These are phyloP conservation scores for Eurypyga helias DNA, from an alignment of 2,113 vertebrate species.

Conservation along the genomic window DNA sequence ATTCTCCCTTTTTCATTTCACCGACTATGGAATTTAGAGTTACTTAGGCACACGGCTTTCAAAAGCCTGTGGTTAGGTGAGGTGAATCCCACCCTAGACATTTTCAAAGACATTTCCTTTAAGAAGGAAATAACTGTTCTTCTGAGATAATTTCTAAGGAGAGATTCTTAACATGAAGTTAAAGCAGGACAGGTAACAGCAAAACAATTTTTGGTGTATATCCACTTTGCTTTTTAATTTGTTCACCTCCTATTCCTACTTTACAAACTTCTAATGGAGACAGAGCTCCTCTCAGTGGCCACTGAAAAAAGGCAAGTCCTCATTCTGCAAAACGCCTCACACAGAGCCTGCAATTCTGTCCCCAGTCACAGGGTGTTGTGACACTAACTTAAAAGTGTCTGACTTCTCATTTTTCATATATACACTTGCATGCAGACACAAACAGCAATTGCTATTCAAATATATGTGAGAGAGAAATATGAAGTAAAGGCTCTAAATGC, in stretches of 20 bases:
- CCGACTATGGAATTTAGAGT: neutral
- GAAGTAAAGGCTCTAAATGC: neutral
- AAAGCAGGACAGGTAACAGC: neutral
- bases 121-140: neutral
- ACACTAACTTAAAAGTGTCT: neutral
- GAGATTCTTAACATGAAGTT: neutral
- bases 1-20: neutral
- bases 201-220: neutral
- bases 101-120: neutral
- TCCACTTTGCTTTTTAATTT: neutral
- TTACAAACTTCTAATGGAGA: neutral
- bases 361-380: neutral
- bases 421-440: neutral
- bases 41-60: neutral
- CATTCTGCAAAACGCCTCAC: neutral
- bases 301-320: neutral
- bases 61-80: neutral
- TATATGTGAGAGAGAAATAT: neutral
- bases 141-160: neutral
- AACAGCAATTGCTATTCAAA: neutral
- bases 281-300: constrained; percentile 61
- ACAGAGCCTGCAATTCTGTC: neutral
- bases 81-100: neutral
- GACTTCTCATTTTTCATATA: neutral
- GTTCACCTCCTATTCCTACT: neutral